Evolutionary conservation across 1,140 invertebrate species (phyloP).

Genomic region (Acromyrmex echinatior): DNA sequence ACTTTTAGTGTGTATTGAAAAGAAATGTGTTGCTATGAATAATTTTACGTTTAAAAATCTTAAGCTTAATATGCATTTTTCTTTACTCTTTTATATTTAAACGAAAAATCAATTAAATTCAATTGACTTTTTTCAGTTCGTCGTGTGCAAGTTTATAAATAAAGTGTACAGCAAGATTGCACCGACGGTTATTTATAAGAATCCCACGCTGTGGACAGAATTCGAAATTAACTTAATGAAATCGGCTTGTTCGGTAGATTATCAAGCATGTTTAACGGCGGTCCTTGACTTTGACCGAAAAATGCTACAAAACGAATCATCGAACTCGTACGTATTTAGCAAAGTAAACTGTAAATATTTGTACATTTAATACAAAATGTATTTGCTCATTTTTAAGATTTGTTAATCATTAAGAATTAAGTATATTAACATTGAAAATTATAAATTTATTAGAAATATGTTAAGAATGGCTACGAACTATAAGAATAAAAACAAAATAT

Average conservation of each 20-base stretch:
- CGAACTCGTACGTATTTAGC: slow-evolving; percentile 75
- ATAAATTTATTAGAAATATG: no score
- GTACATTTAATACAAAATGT: neutral
- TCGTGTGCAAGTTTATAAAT: slow-evolving; percentile 45
- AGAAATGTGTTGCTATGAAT: neutral
- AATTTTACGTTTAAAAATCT: slow-evolving; percentile 2
- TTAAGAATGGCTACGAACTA: no score
- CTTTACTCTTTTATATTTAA: neutral
- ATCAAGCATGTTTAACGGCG: slow-evolving; percentile 37
- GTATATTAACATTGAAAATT: neutral
- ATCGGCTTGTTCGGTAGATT: slow-evolving; percentile 38
- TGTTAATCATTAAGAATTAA: neutral
- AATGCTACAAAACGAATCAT: slow-evolving; percentile 6
- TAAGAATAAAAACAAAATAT: no score
- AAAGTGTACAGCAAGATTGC: slow-evolving; percentile 14
- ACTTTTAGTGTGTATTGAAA: neutral
- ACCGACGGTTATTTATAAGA: neutral
- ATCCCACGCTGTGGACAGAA: slow-evolving; percentile 10
- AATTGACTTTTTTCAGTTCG: slow-evolving; percentile 37
- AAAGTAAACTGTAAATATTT: slow-evolving; percentile 23
- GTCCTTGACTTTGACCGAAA: neutral
- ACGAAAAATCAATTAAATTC: neutral
- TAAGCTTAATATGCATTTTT: neutral
- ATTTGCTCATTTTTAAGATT: neutral
- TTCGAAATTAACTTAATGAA: slow-evolving; percentile 53